Base-by-base conservation (phyloP, 2,888 invertebrate genomes). In the Tholera decimalis region DNA sequence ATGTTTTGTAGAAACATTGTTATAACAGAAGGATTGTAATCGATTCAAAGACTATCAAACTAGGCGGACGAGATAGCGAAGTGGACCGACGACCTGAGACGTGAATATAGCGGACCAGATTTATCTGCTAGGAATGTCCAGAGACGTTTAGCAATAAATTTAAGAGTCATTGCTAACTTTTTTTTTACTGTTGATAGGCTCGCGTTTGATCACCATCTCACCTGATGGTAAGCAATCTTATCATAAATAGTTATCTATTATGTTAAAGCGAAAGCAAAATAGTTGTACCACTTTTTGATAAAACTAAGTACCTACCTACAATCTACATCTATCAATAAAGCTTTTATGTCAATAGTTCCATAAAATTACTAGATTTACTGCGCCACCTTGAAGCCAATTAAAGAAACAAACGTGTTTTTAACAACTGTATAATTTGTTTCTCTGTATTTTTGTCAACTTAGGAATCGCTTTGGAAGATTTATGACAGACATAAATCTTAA, bases 1-100 rank as follows among this genome's bases (percentile, higher is more conserved):
- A 91, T 58, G 47, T 56, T 64, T 62, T 28, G 15, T n/a, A n/a
- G 43, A 30, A 65, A 56, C 51, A 59, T 77, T 47, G 9, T 47
- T 58, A 33, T 20, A 28, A 28, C 9, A 43, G 20, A 3, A 20
- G 26, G 30, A 46, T 5, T 35, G 5, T 35, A 20, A 1, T 26
- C 5, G n/a, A 33, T 28, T 3, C 6, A 13, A 22, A 33, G 13
- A 11, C 8, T 6, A 28, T 35, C 22, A 46, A 3, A 26, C 15
- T 15, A 39, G 39, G 33, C 39, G 26, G 30, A 22, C 15, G 39
- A 33, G n/a, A 3, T 35, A 26, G 41, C 39, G 22, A 46, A 43
- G 76, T 61, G 70, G 70, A 39, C 69, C 62, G 76, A 70, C 62
- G 53, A 68, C 59, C 51, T 41, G 46, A 20, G 9, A 13, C 26